Conservation (phyloP, 2,888 invertebrate genomes). For the Oeneis ivallda region DNA sequence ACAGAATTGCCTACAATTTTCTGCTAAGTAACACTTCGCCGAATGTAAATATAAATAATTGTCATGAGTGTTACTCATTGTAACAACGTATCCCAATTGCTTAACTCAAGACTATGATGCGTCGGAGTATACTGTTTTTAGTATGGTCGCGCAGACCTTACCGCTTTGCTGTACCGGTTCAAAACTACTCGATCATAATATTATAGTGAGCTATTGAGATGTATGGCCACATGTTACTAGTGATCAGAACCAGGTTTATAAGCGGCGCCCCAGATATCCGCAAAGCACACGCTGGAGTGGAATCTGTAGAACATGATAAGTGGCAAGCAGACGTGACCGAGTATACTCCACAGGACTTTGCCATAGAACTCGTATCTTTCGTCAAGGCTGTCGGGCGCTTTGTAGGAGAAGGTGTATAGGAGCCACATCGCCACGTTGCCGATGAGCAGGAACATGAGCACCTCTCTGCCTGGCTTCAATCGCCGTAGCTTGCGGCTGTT, state of each 20-base stretch:
- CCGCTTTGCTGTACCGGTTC: no score
- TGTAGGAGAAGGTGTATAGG: slow-evolving; percentile 85
- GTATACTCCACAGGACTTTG: slow-evolving; percentile 85
- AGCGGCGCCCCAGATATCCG: slow-evolving; percentile 89
- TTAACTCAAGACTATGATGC: no score
- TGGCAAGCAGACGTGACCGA: slow-evolving; percentile 87
- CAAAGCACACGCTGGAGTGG: slow-evolving; percentile 89
- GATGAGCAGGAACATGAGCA: slow-evolving; percentile 88
- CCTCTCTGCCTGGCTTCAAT: slow-evolving; percentile 87
- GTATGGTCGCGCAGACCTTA: no score
- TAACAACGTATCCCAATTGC: no score
- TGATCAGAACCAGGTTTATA: slow-evolving; percentile 83
- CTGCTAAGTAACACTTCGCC: no score
- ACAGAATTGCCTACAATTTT: no score
- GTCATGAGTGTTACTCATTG: no score
- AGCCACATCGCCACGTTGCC: slow-evolving; percentile 90
- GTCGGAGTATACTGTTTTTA: no score
- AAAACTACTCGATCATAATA: no score
- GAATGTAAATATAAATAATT: no score
- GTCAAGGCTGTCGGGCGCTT: slow-evolving; percentile 74
- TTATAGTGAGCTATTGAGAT: no score
- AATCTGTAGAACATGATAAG: slow-evolving; percentile 90
- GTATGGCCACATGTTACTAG: slow-evolving; percentile 38
- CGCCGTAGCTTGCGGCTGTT: slow-evolving; percentile 83
- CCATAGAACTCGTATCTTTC: slow-evolving; percentile 86